Conservation (phyloP, 2,113 vertebrate species). For the Rhinolophus ferrumequinum region DNA sequence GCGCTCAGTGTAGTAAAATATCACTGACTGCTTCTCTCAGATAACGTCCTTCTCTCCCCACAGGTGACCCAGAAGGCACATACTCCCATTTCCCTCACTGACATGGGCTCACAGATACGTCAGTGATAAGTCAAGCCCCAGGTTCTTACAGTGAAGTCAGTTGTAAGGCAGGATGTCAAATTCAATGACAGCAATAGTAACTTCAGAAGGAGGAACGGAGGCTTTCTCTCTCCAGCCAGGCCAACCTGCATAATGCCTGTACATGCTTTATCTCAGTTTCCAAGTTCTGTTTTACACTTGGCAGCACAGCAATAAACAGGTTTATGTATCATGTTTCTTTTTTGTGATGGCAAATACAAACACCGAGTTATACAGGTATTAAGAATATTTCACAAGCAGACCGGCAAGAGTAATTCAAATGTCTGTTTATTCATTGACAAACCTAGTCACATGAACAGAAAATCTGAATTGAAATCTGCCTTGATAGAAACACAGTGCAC, state of each 20-base stretch:
- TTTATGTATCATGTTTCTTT: background rate
- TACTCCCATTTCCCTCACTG: background rate
- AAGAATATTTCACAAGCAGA: background rate
- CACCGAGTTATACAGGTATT: background rate
- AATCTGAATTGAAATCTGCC: constrained; percentile 65
- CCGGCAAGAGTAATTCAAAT: constrained; percentile 66
- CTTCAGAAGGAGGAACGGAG: background rate
- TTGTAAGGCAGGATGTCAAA: background rate
- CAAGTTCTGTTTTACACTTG: background rate
- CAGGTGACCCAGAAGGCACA: background rate
- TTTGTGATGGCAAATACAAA: background rate
- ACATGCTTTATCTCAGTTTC: background rate
- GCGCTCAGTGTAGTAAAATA: background rate
- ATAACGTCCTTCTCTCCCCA: background rate
- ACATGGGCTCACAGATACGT: fast-evolving
- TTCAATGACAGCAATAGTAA: background rate
- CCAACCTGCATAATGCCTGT: too few relatives aligned
- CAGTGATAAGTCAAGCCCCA: background rate
- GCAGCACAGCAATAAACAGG: background rate
- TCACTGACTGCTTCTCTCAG: background rate
- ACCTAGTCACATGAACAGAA: constrained; percentile 71
- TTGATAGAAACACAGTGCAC: constrained; percentile 68
- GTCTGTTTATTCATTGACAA: constrained; percentile 85
- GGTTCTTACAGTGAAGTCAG: background rate
- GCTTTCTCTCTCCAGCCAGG: background rate